These are phyloP conservation scores for Leptodirus hochenwartii DNA, from an alignment of 2,888 invertebrate genomes.

Conservation along the genomic window DNA sequence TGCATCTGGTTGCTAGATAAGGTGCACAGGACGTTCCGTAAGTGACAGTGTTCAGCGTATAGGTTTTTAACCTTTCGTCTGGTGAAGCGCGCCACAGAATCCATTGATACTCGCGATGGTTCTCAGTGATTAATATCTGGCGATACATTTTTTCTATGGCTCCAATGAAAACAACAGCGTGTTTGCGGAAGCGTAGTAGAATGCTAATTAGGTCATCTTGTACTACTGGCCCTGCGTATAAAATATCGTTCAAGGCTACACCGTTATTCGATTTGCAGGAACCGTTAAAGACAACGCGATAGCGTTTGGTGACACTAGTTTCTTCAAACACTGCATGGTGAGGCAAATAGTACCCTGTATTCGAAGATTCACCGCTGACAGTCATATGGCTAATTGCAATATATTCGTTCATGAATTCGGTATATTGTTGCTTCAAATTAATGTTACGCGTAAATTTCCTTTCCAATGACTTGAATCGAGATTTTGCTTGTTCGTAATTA, in stretches of 20 bases:
- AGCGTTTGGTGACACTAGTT: constrained; percentile 9
- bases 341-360: constrained; percentile 11
- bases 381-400: constrained; percentile 10
- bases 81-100: constrained; percentile 12
- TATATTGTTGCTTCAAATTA: constrained; percentile 8
- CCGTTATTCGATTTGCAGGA: constrained; percentile 10
- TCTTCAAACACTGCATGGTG: constrained; percentile 12
- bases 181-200: constrained; percentile 13
- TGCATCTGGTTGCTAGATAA: too few relatives aligned
- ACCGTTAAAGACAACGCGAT: constrained; percentile 13
- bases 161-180: constrained; percentile 13
- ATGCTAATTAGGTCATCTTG: constrained; percentile 14
- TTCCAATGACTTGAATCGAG: too few relatives aligned
- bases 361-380: neutral
- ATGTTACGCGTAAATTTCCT: constrained; percentile 7
- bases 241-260: constrained; percentile 9
- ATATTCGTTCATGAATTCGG: constrained; percentile 11
- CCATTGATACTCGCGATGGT: constrained; percentile 12
- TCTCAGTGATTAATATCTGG: constrained; percentile 10
- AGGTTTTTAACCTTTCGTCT: constrained; percentile 9
- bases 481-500: too few relatives aligned
- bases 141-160: constrained; percentile 16
- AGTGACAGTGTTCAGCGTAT: constrained; percentile 12
- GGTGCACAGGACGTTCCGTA: too few relatives aligned
- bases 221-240: constrained; percentile 11